phyloP scores from a whole-genome alignment of 2,113 vertebrate species.

The Apistogramma diplotaenia region DNA sequence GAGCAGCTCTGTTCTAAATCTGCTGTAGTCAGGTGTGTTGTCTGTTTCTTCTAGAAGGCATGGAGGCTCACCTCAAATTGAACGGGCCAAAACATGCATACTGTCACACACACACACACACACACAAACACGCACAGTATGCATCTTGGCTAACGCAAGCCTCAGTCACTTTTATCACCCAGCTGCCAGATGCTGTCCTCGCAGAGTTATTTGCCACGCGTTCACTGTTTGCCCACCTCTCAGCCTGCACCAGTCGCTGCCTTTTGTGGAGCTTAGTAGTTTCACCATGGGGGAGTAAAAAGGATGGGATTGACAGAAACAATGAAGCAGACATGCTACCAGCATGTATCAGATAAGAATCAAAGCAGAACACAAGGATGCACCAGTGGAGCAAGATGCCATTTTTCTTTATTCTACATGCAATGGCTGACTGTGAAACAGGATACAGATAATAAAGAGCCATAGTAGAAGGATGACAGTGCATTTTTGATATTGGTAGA shows the following conservation, averaged over 20 bases:
- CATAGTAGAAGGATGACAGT: not conserved
- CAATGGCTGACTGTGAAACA: not conserved
- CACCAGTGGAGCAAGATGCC: not conserved
- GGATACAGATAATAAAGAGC: not conserved
- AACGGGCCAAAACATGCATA: slow-evolving; percentile 41
- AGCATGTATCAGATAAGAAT: not conserved
- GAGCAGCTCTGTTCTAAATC: slow-evolving; percentile 76
- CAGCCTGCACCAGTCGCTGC: slow-evolving; percentile 19
- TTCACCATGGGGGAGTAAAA: not conserved
- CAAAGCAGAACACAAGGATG: not conserved
- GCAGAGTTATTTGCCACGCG: slow-evolving; percentile 6
- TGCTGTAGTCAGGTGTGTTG: slow-evolving; percentile 82
- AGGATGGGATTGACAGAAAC: not conserved
- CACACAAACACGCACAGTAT: slow-evolving; percentile 25
- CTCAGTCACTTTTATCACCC: slow-evolving; percentile 46
- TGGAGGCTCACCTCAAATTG: slow-evolving; percentile 64
- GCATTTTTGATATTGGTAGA: not conserved
- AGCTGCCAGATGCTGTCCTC: slow-evolving; percentile 33
- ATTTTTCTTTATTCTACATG: not conserved
- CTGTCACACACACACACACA: slow-evolving; percentile 3
- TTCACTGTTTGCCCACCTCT: slow-evolving; percentile 48
- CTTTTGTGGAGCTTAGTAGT: not conserved
- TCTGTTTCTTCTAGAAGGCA: slow-evolving; percentile 71
- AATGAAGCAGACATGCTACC: not conserved
- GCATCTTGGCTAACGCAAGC: slow-evolving; percentile 32